A percentile compares a stretch with the other conserved stretches of the same genome.
Evolutionary conservation across 2,888 invertebrate genomes (phyloP).

Genomic region (Hydriomena furcata): DNA sequence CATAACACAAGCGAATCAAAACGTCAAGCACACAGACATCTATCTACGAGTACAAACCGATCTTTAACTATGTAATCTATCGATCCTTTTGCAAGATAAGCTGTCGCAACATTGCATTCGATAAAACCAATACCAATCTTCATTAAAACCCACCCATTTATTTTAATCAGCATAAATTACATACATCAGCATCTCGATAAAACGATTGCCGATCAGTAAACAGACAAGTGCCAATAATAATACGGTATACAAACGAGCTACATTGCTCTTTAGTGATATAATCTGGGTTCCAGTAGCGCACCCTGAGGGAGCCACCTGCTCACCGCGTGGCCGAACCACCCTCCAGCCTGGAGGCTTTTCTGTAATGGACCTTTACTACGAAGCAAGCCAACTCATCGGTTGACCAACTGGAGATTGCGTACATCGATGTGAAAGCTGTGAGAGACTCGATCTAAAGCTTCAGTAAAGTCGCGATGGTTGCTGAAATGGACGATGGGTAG

Average conservation of each 20-base stretch:
- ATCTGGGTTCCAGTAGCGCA: slow-evolving; percentile 62
- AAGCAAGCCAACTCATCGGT: background rate
- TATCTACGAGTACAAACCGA: background rate
- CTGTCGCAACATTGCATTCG: slow-evolving; percentile 8
- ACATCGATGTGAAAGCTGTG: slow-evolving; percentile 38
- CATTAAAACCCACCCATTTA: slow-evolving; percentile 36
- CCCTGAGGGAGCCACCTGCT: slow-evolving; percentile 57
- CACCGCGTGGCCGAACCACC: slow-evolving; percentile 33
- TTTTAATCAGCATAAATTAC: slow-evolving; percentile 28
- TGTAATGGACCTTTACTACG: slow-evolving; percentile 49
- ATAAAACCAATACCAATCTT: slow-evolving; percentile 30
- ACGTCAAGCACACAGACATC: slow-evolving; percentile 9
- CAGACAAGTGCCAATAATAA: slow-evolving; percentile 45
- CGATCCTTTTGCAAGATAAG: slow-evolving; percentile 5
- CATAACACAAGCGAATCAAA: slow-evolving; percentile 38
- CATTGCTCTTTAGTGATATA: slow-evolving; percentile 48
- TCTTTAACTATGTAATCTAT: background rate
- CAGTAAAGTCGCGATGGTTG: slow-evolving; percentile 42
- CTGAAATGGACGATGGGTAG: background rate
- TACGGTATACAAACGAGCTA: slow-evolving; percentile 44
- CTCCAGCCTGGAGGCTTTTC: slow-evolving; percentile 53
- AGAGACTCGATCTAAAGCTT: background rate
- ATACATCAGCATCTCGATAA: slow-evolving; percentile 15
- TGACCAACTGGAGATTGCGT: slow-evolving; percentile 14
- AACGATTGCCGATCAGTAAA: slow-evolving; percentile 34